These are phyloP conservation scores for Microctenopoma lineatum DNA, from an alignment of 2,797 vertebrate genomes.

Conservation along the genomic window DNA sequence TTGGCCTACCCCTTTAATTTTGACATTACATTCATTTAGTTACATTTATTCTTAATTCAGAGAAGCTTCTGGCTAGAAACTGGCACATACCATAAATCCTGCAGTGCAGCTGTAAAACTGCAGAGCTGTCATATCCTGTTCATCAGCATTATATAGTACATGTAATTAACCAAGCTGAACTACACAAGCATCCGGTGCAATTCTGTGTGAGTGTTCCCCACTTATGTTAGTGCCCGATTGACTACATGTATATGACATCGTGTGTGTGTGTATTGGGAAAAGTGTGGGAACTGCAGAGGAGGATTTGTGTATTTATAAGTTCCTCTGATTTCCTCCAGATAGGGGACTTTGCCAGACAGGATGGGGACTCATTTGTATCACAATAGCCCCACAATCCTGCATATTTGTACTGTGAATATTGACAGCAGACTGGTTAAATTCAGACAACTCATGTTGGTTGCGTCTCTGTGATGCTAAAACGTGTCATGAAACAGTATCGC, in stretches of 20 bases:
- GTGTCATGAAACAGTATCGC: neutral
- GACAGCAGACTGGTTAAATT: neutral
- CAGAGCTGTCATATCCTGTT: slow-evolving; percentile 40
- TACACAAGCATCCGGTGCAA: slow-evolving; percentile 21
- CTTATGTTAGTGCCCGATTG: slow-evolving; percentile 11
- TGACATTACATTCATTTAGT: too few species aligned
- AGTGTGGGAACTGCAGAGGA: slow-evolving; percentile 63
- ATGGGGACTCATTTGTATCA: slow-evolving; percentile 17
- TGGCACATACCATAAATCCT: neutral
- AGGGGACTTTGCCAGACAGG: slow-evolving; percentile 6
- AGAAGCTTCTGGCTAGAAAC: neutral
- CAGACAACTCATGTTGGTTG: neutral
- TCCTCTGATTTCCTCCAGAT: slow-evolving; percentile 50
- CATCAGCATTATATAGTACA: slow-evolving; percentile 3
- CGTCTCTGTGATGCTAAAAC: neutral
- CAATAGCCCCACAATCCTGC: slow-evolving; percentile 6
- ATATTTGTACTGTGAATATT: neutral
- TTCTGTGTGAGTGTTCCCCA: slow-evolving; percentile 6
- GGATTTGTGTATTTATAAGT: slow-evolving; percentile 53
- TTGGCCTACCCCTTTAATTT: too few species aligned
- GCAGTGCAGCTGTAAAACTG: slow-evolving; percentile 11
- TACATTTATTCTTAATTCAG: neutral
- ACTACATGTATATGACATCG: neutral
- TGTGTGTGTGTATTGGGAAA: slow-evolving; percentile 14
- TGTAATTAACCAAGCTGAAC: slow-evolving; percentile 14